Evolutionary conservation across 2,113 vertebrate genomes (phyloP).

Genomic region (Hystrix brachyura): DNA sequence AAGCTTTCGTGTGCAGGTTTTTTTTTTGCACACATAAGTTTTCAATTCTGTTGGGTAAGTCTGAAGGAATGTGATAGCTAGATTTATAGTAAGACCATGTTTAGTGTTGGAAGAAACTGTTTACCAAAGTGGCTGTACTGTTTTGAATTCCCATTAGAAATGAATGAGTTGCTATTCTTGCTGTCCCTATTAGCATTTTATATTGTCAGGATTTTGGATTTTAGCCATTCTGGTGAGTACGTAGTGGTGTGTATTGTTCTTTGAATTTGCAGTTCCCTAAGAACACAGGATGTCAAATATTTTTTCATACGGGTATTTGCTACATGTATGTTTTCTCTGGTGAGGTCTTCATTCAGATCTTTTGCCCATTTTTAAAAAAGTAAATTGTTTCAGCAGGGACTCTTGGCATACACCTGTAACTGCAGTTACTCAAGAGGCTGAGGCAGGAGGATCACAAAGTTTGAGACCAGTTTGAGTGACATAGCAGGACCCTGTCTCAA

Average conservation of each 20-base stretch:
- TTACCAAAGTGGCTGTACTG: too few relatives aligned
- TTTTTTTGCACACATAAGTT: neutral
- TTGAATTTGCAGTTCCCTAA: neutral
- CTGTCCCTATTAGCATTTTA: neutral
- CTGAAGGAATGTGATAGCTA: neutral
- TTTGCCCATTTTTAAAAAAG: neutral
- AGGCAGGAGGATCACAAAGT: neutral
- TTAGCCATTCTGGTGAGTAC: neutral
- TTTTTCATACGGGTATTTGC: neutral
- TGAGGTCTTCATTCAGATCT: neutral
- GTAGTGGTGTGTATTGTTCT: neutral
- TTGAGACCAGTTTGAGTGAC: neutral
- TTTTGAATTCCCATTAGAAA: neutral
- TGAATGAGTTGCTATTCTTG: too few relatives aligned
- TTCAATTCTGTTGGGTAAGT: neutral
- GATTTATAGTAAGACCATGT: neutral
- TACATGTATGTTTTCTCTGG: neutral
- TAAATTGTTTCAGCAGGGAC: neutral
- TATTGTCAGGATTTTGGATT: neutral
- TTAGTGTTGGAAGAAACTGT: neutral
- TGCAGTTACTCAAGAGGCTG: neutral
- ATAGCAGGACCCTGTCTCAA: neutral
- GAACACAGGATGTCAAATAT: too few relatives aligned
- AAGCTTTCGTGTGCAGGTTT: neutral
- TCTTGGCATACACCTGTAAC: neutral